These are phyloP conservation scores for Diorhabda sublineata DNA, from an alignment of 1,140 invertebrate species.

Conservation along the genomic window DNA sequence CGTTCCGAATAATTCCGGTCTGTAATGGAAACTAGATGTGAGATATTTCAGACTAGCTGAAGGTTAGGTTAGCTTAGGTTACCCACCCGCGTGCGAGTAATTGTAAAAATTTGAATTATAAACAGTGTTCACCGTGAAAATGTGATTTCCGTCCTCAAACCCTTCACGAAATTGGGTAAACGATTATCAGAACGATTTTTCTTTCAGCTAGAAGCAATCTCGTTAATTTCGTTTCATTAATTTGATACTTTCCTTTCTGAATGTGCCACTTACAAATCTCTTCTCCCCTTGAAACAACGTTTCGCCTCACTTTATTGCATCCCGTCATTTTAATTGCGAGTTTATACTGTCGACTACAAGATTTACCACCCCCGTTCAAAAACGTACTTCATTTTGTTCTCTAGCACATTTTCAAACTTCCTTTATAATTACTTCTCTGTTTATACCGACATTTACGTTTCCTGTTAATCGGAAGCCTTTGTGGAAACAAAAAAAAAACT, in stretches of 20 bases:
- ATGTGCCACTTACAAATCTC: slow-evolving; percentile 17
- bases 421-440: slow-evolving; percentile 14
- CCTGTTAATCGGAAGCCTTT: too few species aligned
- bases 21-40: too few species aligned
- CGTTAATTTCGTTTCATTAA: slow-evolving; percentile 19
- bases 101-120: too few species aligned
- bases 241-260: slow-evolving; percentile 12
- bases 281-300: slow-evolving; percentile 16
- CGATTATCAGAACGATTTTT: background rate
- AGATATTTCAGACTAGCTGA: too few species aligned
- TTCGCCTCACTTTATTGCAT: slow-evolving; percentile 12
- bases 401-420: slow-evolving; percentile 9
- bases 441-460: slow-evolving; percentile 13
- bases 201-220: background rate
- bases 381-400: slow-evolving; percentile 15
- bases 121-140: too few species aligned
- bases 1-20: too few species aligned
- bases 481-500: too few species aligned
- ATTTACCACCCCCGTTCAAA: slow-evolving; percentile 13
- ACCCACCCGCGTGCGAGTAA: too few species aligned
- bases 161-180: too few species aligned
- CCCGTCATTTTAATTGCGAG: slow-evolving; percentile 19
- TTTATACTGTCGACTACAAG: slow-evolving; percentile 21
- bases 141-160: too few species aligned
- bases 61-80: too few species aligned